phyloP scores from a whole-genome alignment of 2,797 vertebrate species.

The Enteromius anoplus region DNA sequence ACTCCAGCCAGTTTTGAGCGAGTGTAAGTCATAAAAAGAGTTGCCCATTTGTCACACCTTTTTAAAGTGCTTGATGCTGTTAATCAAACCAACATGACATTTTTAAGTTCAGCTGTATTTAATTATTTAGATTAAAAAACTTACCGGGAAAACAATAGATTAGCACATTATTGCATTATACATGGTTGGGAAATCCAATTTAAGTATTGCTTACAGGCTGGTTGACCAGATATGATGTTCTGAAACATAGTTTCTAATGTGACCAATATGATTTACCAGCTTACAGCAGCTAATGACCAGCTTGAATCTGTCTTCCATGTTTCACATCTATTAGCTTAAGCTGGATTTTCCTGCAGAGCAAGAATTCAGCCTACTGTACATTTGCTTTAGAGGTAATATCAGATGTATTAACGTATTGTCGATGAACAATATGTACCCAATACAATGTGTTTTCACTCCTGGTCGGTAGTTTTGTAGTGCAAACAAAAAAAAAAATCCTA shows the following conservation, averaged over 20 bases:
- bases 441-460: not conserved
- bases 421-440: not conserved
- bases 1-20: not conserved
- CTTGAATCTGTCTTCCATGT: not conserved
- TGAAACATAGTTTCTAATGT: not conserved
- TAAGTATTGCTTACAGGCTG: not conserved
- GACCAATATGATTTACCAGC: not conserved
- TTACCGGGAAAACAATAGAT: not conserved
- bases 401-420: not conserved
- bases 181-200: not conserved
- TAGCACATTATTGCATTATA: not conserved
- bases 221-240: not conserved
- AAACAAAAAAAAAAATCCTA: not conserved
- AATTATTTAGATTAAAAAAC: not conserved
- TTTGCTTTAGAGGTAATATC: not conserved
- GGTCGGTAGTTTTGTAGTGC: not conserved
- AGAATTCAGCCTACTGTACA: constrained; percentile 9
- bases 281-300: not conserved
- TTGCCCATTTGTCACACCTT: not conserved
- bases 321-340: not conserved
- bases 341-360: constrained; percentile 23
- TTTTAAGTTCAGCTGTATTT: not conserved
- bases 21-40: not conserved
- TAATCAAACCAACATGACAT: not conserved
- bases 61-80: not conserved